phyloP scores from a whole-genome alignment of 2,888 invertebrate species.

The Andrena haemorrhoa region DNA sequence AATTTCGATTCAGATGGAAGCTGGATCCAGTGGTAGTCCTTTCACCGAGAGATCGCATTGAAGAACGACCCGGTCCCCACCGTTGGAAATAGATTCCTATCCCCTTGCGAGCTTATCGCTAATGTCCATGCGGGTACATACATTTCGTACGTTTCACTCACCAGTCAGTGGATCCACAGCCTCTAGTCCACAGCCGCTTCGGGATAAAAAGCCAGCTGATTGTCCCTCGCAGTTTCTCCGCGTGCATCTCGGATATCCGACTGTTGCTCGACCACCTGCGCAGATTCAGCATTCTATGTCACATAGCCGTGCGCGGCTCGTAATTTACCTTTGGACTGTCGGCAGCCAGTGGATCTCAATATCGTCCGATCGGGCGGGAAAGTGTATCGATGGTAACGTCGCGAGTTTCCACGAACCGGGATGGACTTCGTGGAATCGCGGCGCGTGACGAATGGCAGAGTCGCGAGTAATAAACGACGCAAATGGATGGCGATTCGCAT shows the following conservation, averaged over 20 bases:
- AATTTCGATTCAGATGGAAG: not conserved
- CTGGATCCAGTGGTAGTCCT: not conserved
- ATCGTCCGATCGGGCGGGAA: not conserved
- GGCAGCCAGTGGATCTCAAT: conserved; percentile 64
- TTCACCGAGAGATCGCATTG: not conserved
- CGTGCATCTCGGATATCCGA: conserved; percentile 59
- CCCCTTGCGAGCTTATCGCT: not conserved
- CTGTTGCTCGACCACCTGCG: conserved; percentile 70
- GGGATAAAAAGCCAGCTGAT: conserved; percentile 61
- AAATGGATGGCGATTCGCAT: conserved; percentile 3
- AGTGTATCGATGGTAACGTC: not conserved
- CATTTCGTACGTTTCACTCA: not conserved
- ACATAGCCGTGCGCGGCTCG: conserved; percentile 67
- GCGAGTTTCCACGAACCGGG: not conserved
- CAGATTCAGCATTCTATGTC: conserved; percentile 66
- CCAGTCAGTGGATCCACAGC: not conserved
- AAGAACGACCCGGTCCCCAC: not conserved
- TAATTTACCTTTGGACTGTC: conserved; percentile 74
- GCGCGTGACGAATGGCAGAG: not conserved
- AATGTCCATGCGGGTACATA: not conserved
- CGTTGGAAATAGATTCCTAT: not conserved
- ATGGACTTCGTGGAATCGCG: not conserved
- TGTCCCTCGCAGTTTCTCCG: conserved; percentile 65
- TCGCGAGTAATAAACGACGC: conserved; percentile 40
- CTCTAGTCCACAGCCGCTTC: conserved; percentile 26